Conservation (phyloP, 2,113 vertebrate genomes). For the Lathamus discolor region DNA sequence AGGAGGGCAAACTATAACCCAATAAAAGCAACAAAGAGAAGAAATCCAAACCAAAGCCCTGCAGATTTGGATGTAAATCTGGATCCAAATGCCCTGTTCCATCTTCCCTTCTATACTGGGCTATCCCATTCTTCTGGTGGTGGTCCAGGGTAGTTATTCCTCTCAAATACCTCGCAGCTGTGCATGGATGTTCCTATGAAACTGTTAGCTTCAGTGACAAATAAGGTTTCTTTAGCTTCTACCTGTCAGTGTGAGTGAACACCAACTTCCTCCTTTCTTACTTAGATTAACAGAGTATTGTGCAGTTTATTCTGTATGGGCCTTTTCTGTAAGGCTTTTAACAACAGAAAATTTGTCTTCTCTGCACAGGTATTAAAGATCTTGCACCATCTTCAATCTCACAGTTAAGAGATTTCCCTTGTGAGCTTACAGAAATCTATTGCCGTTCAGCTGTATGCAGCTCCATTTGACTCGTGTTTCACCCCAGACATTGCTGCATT, state of each 20-base stretch:
- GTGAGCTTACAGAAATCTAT: neutral
- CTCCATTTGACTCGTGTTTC: neutral
- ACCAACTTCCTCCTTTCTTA: neutral
- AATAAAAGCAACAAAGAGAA: conserved; percentile 14
- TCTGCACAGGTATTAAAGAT: neutral
- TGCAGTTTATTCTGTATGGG: neutral
- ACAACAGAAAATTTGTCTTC: neutral
- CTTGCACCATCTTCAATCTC: neutral
- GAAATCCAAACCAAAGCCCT: neutral
- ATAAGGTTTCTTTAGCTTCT: neutral
- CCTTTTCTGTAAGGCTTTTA: neutral
- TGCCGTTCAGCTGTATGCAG: neutral
- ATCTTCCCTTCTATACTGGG: neutral
- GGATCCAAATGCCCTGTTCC: neutral
- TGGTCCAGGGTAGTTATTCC: neutral
- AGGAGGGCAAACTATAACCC: conserved; percentile 6
- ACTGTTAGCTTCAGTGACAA: neutral
- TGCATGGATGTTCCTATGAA: neutral
- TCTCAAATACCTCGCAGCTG: neutral
- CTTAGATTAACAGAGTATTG: neutral
- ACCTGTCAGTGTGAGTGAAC: neutral
- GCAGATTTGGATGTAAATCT: conserved; percentile 1
- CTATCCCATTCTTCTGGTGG: neutral
- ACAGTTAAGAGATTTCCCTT: neutral
- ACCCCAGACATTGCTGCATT: neutral